phyloP scores from a whole-genome alignment of 2,888 invertebrate genomes.

The Pseudococcus longispinus region DNA sequence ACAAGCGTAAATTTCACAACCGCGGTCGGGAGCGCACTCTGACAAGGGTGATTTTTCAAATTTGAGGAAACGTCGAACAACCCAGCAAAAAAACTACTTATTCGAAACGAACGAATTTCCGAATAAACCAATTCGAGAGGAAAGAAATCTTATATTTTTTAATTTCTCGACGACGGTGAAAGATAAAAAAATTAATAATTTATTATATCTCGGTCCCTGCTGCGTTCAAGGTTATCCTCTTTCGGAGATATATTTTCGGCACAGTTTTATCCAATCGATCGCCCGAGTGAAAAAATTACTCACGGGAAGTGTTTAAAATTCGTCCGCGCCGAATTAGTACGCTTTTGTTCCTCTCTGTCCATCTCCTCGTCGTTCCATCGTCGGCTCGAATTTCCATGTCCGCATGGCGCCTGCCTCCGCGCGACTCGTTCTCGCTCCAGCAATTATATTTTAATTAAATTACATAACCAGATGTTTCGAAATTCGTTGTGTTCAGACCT shows the following conservation, averaged over 20 bases:
- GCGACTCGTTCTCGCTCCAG: background rate
- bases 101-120: background rate
- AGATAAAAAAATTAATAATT: background rate
- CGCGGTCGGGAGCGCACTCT: no score
- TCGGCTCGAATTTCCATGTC: background rate
- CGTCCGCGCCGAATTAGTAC: background rate
- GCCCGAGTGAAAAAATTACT: background rate
- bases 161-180: background rate
- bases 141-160: background rate
- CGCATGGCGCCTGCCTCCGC: background rate
- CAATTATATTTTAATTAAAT: constrained; percentile 16
- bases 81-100: background rate
- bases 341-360: background rate
- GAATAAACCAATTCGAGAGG: background rate
- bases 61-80: background rate
- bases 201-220: background rate
- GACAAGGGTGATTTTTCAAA: background rate
- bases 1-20: background rate
- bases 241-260: background rate
- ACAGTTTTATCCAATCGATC: background rate
- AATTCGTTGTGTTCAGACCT: background rate
- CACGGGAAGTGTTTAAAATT: background rate
- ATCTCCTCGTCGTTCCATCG: background rate
- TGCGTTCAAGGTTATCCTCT: background rate
- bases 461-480: constrained; percentile 1